Conservation (phyloP, 2,888 invertebrate genomes). For the Eutolmus rufibarbis region DNA sequence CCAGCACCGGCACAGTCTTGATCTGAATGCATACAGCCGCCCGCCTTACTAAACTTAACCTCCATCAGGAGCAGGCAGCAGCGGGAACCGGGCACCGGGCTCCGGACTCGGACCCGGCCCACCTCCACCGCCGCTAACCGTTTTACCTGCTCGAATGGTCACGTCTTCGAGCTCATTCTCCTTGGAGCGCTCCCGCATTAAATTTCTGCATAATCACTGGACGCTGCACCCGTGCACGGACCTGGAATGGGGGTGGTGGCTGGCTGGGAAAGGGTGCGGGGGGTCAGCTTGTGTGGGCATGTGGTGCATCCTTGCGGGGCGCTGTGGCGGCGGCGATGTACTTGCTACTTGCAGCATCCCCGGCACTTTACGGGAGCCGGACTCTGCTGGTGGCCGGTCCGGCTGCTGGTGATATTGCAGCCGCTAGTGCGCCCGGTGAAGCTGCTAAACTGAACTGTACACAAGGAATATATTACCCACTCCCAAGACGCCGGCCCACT, state of each 20-base stretch:
- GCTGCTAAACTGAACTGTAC: conserved; percentile 45
- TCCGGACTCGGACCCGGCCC: background rate
- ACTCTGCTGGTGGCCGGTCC: conserved; percentile 19
- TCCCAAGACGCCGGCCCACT: conserved; percentile 38
- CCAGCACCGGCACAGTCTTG: conserved; percentile 21
- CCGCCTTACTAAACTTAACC: conserved; percentile 46
- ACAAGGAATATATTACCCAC: conserved; percentile 48
- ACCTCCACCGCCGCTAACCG: conserved; percentile 40
- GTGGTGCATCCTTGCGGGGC: conserved; percentile 27
- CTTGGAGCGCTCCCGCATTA: conserved; percentile 46
- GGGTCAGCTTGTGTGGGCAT: conserved; percentile 4
- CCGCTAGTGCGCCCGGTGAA: conserved; percentile 41
- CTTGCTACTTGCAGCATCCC: conserved; percentile 30
- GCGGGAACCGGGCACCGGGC: background rate
- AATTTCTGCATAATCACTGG: conserved; percentile 47
- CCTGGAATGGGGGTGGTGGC: background rate
- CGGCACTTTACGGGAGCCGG: conserved; percentile 30
- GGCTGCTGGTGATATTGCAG: conserved; percentile 33
- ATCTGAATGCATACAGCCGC: conserved; percentile 32
- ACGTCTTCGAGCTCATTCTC: conserved; percentile 47
- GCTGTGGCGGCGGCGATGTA: background rate
- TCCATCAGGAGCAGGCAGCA: conserved; percentile 41
- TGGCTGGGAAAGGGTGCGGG: background rate
- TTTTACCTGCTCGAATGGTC: conserved; percentile 48
- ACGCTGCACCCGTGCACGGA: conserved; percentile 40